phyloP scores from a whole-genome alignment of 2,888 invertebrate species.

The Strigamia maritima region DNA sequence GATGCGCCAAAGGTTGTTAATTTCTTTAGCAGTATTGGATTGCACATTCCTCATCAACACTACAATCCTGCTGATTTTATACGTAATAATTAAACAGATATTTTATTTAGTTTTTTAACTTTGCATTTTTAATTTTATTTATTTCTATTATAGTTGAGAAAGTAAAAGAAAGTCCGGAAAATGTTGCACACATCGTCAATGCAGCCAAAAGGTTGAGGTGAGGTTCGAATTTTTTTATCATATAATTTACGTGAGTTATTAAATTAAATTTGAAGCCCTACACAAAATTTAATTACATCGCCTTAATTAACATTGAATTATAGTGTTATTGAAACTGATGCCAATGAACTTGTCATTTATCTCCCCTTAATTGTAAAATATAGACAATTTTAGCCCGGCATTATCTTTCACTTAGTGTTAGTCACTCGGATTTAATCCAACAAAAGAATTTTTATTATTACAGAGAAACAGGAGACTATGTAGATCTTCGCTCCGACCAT shows the following conservation, averaged over 20 bases:
- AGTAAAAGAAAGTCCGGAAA: conserved; percentile 67
- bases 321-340: neutral
- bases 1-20: conserved; percentile 67
- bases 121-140: conserved; percentile 16
- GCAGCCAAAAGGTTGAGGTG: conserved; percentile 63
- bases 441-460: neutral
- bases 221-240: conserved; percentile 46
- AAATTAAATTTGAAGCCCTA: neutral
- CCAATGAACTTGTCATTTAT: neutral
- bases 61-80: conserved; percentile 84
- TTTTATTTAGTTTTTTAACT: conserved; percentile 35
- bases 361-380: too few relatives aligned
- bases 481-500: neutral
- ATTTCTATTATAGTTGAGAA: conserved; percentile 65
- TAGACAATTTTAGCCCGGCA: too few relatives aligned
- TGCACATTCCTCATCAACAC: conserved; percentile 65
- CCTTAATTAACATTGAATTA: neutral
- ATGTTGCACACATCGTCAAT: conserved; percentile 64
- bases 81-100: conserved; percentile 59
- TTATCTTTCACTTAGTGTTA: too few relatives aligned
- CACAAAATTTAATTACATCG: neutral
- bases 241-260: neutral
- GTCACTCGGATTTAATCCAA: too few relatives aligned
- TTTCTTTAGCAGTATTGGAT: conserved; percentile 68
- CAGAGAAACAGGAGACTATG: neutral